Conservation (phyloP, 2,797 vertebrate species). For the Perdix hodgsoniae region DNA sequence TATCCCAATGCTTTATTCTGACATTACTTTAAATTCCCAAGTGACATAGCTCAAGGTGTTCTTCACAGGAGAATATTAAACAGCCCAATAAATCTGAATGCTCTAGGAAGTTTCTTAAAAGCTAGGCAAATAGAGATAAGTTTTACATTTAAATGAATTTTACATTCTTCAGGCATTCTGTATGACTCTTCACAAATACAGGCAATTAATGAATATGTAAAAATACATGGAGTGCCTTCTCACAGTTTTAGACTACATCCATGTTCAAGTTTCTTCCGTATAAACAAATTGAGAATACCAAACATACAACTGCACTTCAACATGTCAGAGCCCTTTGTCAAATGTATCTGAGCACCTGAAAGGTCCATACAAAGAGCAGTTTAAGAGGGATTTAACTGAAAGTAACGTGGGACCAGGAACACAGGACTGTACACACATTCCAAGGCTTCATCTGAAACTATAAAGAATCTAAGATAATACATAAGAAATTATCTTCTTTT, state of each 20-base stretch:
- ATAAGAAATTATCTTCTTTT: not conserved
- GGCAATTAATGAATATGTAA: not conserved
- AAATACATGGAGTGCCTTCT: not conserved
- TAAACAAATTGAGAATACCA: not conserved
- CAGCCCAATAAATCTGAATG: not conserved
- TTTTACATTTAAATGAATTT: not conserved
- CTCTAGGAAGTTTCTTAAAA: not conserved
- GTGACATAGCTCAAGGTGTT: not conserved
- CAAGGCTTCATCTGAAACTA: not conserved
- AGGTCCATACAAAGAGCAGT: not conserved
- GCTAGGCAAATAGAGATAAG: accelerated
- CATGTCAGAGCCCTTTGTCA: not conserved
- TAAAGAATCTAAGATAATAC: not conserved
- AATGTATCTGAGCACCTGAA: not conserved
- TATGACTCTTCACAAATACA: not conserved
- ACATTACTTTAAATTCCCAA: slow-evolving; percentile 2
- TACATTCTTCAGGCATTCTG: not conserved
- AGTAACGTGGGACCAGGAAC: not conserved
- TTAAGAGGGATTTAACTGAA: not conserved
- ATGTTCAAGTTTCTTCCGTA: not conserved
- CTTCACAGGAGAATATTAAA: not conserved
- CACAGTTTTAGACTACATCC: not conserved
- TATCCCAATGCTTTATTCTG: slow-evolving; percentile 6
- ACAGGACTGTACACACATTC: not conserved
- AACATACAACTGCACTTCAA: not conserved